Evolutionary conservation across 1,140 invertebrate genomes (phyloP).

Genomic region (Plutomurus gul): DNA sequence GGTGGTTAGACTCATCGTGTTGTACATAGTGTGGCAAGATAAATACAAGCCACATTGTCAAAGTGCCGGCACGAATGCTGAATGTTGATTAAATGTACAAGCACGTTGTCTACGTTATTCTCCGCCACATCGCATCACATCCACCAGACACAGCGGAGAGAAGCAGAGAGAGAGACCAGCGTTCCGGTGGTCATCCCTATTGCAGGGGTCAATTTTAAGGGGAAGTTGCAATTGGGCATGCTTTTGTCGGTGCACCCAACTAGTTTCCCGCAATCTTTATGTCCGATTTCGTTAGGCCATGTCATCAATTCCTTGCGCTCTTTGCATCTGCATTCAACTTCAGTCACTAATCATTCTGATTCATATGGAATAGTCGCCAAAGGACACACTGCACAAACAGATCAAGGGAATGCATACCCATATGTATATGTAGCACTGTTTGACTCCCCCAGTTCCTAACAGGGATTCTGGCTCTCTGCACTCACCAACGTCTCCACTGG

Average conservation of each 20-base stretch:
- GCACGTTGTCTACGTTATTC: background rate
- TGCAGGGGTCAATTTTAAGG: conserved; percentile 30
- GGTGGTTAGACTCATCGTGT: background rate
- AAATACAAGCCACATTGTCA: conserved; percentile 8
- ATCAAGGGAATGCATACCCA: background rate
- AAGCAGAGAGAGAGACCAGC: background rate
- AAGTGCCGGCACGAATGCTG: background rate
- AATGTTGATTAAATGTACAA: conserved; percentile 7
- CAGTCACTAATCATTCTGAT: conserved; percentile 25
- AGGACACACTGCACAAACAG: background rate
- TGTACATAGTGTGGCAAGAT: conserved; percentile 4
- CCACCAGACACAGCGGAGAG: background rate
- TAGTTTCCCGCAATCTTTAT: conserved; percentile 37
- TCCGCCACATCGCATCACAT: background rate
- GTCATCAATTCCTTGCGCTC: conserved; percentile 41
- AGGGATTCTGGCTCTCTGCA: too few relatives aligned
- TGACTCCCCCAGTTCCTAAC: background rate
- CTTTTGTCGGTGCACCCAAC: conserved; percentile 39
- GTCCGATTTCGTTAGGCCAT: conserved; percentile 36
- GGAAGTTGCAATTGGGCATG: conserved; percentile 21
- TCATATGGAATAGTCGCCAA: conserved; percentile 12
- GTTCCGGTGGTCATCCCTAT: conserved; percentile 21
- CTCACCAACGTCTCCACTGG: too few relatives aligned
- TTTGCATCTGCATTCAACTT: conserved; percentile 23
- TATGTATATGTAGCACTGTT: too few relatives aligned